Conservation (phyloP, 2,888 invertebrate genomes). For the Heliconius aoede region DNA sequence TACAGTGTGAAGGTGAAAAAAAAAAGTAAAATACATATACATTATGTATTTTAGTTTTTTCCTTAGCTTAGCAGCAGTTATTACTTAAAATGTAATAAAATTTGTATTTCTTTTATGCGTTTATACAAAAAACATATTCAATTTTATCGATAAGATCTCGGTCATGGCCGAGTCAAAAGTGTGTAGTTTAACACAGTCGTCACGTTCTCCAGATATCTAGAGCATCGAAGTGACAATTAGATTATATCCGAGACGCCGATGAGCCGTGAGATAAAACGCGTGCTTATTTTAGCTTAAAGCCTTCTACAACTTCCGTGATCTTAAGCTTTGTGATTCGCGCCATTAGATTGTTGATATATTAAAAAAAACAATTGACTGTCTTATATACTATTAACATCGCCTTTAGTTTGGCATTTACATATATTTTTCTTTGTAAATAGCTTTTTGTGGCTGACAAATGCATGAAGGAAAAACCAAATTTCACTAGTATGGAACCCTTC, state of each 20-base stretch:
- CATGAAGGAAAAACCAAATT: too few relatives aligned
- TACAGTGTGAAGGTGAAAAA: too few relatives aligned
- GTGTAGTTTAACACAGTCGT: slow-evolving; percentile 39
- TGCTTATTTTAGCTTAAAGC: slow-evolving; percentile 29
- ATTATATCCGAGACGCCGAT: slow-evolving; percentile 49
- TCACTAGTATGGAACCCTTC: too few relatives aligned
- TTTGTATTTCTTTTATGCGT: not conserved
- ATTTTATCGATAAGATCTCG: slow-evolving; percentile 40
- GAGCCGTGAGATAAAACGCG: slow-evolving; percentile 47
- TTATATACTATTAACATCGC: too few relatives aligned
- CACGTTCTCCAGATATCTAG: slow-evolving; percentile 46
- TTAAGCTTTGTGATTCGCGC: slow-evolving; percentile 4
- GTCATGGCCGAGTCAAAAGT: slow-evolving; percentile 37
- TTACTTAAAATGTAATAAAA: not conserved
- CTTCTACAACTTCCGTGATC: slow-evolving; percentile 31
- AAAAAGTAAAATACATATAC: too few relatives aligned
- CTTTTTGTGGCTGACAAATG: too few relatives aligned
- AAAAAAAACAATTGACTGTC: too few relatives aligned
- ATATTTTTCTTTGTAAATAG: too few relatives aligned
- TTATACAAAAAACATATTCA: slow-evolving; percentile 28
- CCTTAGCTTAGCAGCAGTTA: too few relatives aligned
- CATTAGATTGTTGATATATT: not conserved
- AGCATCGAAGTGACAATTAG: slow-evolving; percentile 49
- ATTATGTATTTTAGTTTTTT: too few relatives aligned
- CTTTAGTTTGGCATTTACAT: too few relatives aligned